Conservation (phyloP, 2,888 invertebrate species). For the Drosophila planitibia region DNA sequence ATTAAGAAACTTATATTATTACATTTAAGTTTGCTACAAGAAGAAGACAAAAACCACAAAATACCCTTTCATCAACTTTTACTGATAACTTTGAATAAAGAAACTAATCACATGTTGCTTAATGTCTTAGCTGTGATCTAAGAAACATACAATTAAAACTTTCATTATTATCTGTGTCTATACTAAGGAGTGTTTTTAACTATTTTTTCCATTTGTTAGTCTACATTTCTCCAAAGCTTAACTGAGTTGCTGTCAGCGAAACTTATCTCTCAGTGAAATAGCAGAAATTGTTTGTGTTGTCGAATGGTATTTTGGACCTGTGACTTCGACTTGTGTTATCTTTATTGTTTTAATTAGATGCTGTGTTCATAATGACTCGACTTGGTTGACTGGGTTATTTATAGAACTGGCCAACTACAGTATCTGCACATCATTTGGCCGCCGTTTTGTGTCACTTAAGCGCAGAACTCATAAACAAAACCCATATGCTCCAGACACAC, state of each 20-base stretch:
- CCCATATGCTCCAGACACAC: slow-evolving; percentile 48
- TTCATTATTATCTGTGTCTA: slow-evolving; percentile 3
- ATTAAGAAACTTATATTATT: too few relatives aligned
- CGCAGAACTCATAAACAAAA: slow-evolving; percentile 71
- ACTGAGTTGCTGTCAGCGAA: background rate
- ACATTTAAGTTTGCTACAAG: too few relatives aligned
- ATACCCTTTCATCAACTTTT: too few relatives aligned
- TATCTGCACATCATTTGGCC: slow-evolving; percentile 78
- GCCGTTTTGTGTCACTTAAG: slow-evolving; percentile 78
- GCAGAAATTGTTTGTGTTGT: slow-evolving; percentile 19
- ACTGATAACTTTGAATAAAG: background rate
- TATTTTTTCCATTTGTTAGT: background rate
- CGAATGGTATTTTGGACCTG: slow-evolving; percentile 3
- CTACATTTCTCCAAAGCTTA: background rate
- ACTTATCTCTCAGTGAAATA: slow-evolving; percentile 1
- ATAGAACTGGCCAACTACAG: slow-evolving; percentile 59
- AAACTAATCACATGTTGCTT: background rate
- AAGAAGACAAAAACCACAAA: too few relatives aligned
- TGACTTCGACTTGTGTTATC: slow-evolving; percentile 32
- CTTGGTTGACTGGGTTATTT: slow-evolving; percentile 57
- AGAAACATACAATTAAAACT: slow-evolving; percentile 1
- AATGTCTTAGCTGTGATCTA: background rate
- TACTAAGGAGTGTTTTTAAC: background rate
- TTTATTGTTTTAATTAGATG: slow-evolving; percentile 63
- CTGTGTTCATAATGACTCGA: slow-evolving; percentile 53